Evolutionary conservation across 2,797 vertebrate genomes (phyloP).

Genomic region (Falco rusticolus): DNA sequence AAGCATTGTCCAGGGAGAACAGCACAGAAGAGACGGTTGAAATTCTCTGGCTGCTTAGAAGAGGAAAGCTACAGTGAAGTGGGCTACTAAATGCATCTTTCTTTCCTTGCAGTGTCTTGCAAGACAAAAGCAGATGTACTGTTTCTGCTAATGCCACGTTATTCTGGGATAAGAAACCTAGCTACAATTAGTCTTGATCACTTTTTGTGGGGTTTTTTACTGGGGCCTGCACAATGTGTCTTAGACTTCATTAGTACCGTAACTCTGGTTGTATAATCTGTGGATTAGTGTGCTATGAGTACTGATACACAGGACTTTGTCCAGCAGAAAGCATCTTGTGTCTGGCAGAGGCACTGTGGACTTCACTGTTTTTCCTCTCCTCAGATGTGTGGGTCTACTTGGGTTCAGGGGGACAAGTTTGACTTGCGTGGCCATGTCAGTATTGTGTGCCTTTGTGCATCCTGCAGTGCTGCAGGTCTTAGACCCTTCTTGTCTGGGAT

Average conservation of each 20-base stretch:
- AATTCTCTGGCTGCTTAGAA: not conserved
- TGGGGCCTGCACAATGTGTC: not conserved
- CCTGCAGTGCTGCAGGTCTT: not conserved
- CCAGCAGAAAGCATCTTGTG: not conserved
- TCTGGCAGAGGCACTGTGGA: not conserved
- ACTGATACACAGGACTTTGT: not conserved
- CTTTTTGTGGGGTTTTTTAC: not conserved
- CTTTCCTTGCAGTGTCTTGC: not conserved
- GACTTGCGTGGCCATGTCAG: not conserved
- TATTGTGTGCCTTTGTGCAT: not conserved
- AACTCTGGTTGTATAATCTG: not conserved
- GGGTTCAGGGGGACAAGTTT: not conserved
- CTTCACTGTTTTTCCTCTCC: not conserved
- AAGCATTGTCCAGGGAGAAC: not conserved
- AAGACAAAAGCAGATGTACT: not conserved
- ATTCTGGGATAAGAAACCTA: not conserved
- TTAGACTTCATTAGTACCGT: not conserved
- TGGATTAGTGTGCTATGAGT: not conserved
- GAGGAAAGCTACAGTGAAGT: not conserved
- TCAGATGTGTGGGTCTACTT: not conserved
- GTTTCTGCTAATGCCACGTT: not conserved
- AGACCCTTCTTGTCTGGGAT: not conserved
- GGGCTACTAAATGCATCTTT: not conserved
- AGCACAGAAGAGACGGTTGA: not conserved
- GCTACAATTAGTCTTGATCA: not conserved